Evolutionary conservation across 2,113 vertebrate genomes (phyloP).

Genomic region (Indicator maculatus): DNA sequence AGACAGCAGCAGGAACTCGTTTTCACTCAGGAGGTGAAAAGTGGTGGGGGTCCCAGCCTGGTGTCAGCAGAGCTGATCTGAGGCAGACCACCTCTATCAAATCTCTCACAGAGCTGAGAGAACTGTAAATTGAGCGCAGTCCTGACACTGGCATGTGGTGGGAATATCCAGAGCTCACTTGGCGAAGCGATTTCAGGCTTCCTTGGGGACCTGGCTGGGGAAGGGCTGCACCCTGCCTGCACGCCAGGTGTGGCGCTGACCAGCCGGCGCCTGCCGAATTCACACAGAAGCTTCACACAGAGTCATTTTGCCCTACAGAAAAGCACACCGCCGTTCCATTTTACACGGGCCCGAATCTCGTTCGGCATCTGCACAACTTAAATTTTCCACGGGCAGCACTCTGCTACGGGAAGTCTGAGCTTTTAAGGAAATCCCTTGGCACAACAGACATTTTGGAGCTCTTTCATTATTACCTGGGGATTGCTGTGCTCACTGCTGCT

Average conservation of each 20-base stretch:
- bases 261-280: neutral
- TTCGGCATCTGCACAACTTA: neutral
- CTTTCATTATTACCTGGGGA: neutral
- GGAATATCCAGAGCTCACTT: neutral
- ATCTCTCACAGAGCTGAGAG: neutral
- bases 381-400: neutral
- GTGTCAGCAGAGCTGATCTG: neutral
- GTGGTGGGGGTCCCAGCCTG: neutral
- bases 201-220: neutral
- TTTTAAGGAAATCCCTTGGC: neutral
- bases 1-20: neutral
- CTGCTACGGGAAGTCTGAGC: neutral
- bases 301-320: neutral
- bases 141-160: neutral
- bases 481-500: neutral
- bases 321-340: neutral
- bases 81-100: neutral
- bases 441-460: neutral
- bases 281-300: neutral
- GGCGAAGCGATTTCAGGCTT: neutral
- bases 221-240: neutral
- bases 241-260: fast-evolving
- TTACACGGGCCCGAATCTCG: neutral
- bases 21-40: neutral
- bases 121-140: neutral